Conservation (phyloP, 2,113 vertebrate genomes). For the Podarcis muralis region DNA sequence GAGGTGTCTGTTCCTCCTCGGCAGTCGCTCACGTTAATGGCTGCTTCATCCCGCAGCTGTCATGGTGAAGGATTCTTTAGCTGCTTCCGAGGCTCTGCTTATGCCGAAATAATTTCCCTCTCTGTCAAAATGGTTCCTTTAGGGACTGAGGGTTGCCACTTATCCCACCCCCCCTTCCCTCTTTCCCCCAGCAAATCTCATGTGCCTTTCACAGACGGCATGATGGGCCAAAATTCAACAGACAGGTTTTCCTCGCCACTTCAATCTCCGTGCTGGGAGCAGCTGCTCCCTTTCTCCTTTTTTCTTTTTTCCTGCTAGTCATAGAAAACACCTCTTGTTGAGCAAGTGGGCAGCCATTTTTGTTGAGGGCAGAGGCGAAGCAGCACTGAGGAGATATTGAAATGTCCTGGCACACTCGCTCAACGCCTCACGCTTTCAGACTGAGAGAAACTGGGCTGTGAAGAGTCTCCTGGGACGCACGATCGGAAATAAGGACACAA, state of each 20-base stretch:
- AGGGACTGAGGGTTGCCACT: not conserved
- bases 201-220: not conserved
- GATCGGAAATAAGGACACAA: no score
- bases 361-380: not conserved
- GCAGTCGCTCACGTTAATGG: not conserved
- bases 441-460: no score
- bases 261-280: not conserved
- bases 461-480: no score
- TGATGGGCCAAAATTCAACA: not conserved
- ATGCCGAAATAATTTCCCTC: not conserved
- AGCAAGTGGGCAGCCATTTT: no score
- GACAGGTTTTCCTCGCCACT: not conserved
- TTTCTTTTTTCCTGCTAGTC: not conserved
- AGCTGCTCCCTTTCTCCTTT: not conserved
- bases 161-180: not conserved
- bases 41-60: accelerated
- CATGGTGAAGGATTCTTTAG: accelerated
- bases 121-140: not conserved
- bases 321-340: not conserved
- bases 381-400: not conserved
- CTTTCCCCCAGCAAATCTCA: not conserved
- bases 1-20: not conserved
- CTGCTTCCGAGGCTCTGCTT: not conserved
- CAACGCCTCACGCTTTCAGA: not conserved
- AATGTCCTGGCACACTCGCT: not conserved